Evolutionary conservation across 1,140 invertebrate genomes (phyloP).

Genomic region (Drosophila eugracilis): DNA sequence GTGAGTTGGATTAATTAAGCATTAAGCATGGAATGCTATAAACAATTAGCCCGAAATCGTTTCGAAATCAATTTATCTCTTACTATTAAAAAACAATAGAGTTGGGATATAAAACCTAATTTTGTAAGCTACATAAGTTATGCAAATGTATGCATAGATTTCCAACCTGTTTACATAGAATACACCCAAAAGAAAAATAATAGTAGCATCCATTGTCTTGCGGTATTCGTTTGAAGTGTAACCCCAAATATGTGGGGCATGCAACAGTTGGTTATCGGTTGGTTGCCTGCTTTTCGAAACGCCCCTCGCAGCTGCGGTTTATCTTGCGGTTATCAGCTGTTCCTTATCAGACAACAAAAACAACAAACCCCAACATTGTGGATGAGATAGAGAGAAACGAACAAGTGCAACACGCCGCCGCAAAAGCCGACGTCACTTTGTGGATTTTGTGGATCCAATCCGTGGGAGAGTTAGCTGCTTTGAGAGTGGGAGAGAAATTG

Average conservation of each 20-base stretch:
- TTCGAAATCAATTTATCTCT: neutral
- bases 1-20: constrained; percentile 44
- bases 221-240: constrained; percentile 41
- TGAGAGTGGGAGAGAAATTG: neutral
- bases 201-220: constrained; percentile 20
- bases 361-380: constrained; percentile 20
- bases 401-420: constrained; percentile 73
- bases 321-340: constrained; percentile 53
- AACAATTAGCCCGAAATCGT: neutral
- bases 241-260: constrained; percentile 53
- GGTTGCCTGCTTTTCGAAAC: constrained; percentile 25
- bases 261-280: constrained; percentile 44
- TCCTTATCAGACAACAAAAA: constrained; percentile 41
- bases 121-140: neutral
- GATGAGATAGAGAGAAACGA: constrained; percentile 54
- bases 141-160: constrained; percentile 34
- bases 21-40: too few relatives aligned
- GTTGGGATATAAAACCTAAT: neutral
- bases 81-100: constrained; percentile 7
- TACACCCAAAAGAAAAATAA: constrained; percentile 2
- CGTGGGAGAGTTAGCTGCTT: neutral
- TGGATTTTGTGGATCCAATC: constrained; percentile 26
- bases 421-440: constrained; percentile 40
- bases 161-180: constrained; percentile 18
- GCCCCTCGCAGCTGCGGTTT: constrained; percentile 33